These are phyloP conservation scores for Orcinus orca DNA, from an alignment of 2,113 vertebrate genomes.

Conservation along the genomic window DNA sequence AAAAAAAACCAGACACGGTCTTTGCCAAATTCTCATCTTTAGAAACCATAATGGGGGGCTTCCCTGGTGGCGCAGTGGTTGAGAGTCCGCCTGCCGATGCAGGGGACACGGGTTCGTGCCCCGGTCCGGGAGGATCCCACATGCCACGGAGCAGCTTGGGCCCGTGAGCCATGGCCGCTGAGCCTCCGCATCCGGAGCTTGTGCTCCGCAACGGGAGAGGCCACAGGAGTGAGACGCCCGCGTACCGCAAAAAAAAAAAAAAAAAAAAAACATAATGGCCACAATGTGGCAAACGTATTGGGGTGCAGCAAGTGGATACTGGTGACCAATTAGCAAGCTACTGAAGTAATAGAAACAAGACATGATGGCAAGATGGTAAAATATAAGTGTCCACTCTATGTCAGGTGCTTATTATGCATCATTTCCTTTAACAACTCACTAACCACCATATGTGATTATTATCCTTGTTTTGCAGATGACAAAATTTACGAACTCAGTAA, in stretches of 20 bases:
- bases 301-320: background rate
- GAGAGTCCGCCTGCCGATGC: no score
- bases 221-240: no score
- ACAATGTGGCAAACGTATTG: background rate
- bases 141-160: no score
- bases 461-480: slow-evolving; percentile 49
- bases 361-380: background rate
- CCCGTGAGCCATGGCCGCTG: no score
- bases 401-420: background rate
- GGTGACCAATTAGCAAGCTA: background rate
- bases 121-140: no score
- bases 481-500: background rate
- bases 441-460: background rate
- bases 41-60: background rate
- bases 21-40: background rate
- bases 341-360: background rate
- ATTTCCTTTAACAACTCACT: slow-evolving; percentile 5
- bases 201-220: no score
- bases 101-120: no score
- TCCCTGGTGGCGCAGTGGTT: no score
- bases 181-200: no score
- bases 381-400: background rate
- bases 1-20: slow-evolving; percentile 8
- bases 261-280: background rate
- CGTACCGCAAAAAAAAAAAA: no score